These are phyloP conservation scores for Auanema sp. DNA, from an alignment of 2,888 invertebrate genomes.

Conservation along the genomic window DNA sequence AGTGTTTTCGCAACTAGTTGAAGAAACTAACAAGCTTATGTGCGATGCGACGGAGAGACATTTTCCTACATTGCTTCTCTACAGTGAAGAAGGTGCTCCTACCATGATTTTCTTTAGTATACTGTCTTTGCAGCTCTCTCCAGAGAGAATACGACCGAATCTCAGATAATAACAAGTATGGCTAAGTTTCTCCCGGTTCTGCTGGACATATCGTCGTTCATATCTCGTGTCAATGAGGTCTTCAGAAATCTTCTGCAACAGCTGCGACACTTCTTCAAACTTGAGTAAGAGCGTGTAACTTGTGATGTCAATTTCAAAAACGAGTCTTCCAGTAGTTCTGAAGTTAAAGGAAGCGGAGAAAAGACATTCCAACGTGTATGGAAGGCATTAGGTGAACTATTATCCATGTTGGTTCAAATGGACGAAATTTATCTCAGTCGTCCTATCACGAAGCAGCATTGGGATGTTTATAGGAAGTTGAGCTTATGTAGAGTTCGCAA, in stretches of 20 bases:
- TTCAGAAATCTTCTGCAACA: slow-evolving; percentile 27
- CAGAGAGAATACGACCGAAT: background rate
- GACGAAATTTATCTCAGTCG: slow-evolving; percentile 42
- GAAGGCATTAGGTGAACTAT: slow-evolving; percentile 49
- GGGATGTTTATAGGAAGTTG: slow-evolving; percentile 18
- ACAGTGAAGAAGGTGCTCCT: slow-evolving; percentile 18
- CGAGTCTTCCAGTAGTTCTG: background rate
- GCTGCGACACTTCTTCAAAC: slow-evolving; percentile 15
- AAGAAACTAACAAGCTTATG: slow-evolving; percentile 10
- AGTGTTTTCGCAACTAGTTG: slow-evolving; percentile 9
- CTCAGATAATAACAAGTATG: background rate
- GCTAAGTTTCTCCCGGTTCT: slow-evolving; percentile 2
- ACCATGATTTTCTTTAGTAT: background rate
- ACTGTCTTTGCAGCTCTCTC: background rate
- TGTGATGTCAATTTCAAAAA: background rate
- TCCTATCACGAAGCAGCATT: slow-evolving; percentile 25
- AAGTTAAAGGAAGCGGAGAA: slow-evolving; percentile 1
- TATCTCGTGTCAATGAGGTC: slow-evolving; percentile 12
- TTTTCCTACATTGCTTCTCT: slow-evolving; percentile 13
- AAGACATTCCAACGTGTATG: slow-evolving; percentile 28
- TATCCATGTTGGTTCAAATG: slow-evolving; percentile 40
- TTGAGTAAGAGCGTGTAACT: slow-evolving; percentile 12
- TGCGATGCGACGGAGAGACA: slow-evolving; percentile 11
- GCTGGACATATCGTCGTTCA: slow-evolving; percentile 6
- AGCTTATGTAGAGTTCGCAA: background rate